Conservation (phyloP, 2,888 invertebrate species). For the Drosophila prostipennis region DNA sequence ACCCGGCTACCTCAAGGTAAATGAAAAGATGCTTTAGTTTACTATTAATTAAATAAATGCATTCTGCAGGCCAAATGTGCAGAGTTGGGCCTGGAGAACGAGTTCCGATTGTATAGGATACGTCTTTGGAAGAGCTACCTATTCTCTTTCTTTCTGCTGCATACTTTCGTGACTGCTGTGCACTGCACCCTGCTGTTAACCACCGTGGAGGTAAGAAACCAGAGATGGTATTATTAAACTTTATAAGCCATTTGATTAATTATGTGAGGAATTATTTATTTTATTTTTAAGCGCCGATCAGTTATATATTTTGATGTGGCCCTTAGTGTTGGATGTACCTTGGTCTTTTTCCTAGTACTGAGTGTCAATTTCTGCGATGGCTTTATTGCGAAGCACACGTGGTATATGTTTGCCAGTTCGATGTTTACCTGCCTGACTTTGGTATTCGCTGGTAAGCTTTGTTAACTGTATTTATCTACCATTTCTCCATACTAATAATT, state of each 20-base stretch:
- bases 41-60: neutral
- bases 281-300: neutral
- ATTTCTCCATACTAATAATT: no score
- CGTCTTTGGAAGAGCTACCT: constrained; percentile 42
- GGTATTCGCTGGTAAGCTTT: constrained; percentile 28
- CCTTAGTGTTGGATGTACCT: neutral
- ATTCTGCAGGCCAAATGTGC: constrained; percentile 38
- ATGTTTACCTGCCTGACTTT: constrained; percentile 11
- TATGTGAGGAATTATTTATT: no score
- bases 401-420: constrained; percentile 44
- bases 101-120: constrained; percentile 44
- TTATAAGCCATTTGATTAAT: no score
- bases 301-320: constrained; percentile 39
- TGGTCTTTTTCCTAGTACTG: constrained; percentile 17
- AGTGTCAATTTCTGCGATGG: constrained; percentile 39
- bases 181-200: constrained; percentile 38
- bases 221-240: no score
- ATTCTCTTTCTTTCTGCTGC: constrained; percentile 42
- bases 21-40: neutral
- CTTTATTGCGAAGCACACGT: neutral
- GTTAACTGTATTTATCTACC: rapidly evolving
- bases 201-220: constrained; percentile 30
- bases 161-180: constrained; percentile 9
- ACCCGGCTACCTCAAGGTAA: constrained; percentile 40
- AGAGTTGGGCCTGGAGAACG: constrained; percentile 48